Percentiles rank a stretch among this genome's conserved stretches.
Evolutionary conservation across 2,888 invertebrate species (phyloP).

Genomic region (Xanthia icteritia): DNA sequence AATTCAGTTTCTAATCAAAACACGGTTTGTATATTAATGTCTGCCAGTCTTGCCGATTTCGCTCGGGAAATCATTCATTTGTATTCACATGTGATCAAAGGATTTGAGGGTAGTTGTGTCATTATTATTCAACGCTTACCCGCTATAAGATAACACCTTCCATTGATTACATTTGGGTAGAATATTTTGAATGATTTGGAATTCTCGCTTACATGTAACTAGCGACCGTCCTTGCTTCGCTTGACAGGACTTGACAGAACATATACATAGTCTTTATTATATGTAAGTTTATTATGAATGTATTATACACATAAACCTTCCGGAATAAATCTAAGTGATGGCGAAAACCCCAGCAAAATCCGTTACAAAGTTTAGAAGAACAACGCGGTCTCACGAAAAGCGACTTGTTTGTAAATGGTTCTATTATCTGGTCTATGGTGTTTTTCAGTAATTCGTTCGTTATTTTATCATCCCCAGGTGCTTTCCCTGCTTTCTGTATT

Average conservation of each 20-base stretch:
- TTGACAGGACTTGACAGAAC: not conserved
- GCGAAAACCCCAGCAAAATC: too few species aligned
- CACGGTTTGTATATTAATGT: slow-evolving; percentile 33
- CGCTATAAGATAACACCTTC: slow-evolving; percentile 47
- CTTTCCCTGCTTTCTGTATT: too few species aligned
- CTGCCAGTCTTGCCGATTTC: slow-evolving; percentile 31
- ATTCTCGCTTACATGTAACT: not conserved
- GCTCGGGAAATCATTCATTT: slow-evolving; percentile 56
- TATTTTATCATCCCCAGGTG: too few species aligned
- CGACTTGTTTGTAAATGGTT: too few species aligned
- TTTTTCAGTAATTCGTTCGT: too few species aligned
- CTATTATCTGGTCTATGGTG: too few species aligned
- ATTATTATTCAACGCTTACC: slow-evolving; percentile 60
- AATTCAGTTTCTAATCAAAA: slow-evolving; percentile 35
- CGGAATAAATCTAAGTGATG: too few species aligned
- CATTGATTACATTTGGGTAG: slow-evolving; percentile 42
- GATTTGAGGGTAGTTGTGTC: slow-evolving; percentile 28
- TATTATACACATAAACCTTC: not conserved
- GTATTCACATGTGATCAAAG: slow-evolving; percentile 60
- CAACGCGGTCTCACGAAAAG: too few species aligned
- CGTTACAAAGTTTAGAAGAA: too few species aligned
- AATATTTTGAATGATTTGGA: slow-evolving; percentile 21
- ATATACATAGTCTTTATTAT: not conserved
- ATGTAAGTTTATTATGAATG: not conserved
- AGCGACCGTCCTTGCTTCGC: not conserved